phyloP scores from a whole-genome alignment of 2,113 vertebrate species.

The Odocoileus virginianus region DNA sequence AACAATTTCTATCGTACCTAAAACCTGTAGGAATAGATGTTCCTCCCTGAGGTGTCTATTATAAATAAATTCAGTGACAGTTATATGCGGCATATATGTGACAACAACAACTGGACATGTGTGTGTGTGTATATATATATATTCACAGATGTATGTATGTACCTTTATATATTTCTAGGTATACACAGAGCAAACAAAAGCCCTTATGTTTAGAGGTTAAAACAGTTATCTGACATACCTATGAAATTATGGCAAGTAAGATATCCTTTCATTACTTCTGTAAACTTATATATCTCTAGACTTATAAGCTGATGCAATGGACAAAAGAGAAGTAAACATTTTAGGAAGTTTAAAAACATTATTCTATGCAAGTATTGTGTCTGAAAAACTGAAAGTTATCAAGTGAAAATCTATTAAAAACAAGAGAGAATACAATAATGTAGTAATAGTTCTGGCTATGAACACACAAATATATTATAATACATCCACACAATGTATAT shows the following conservation, averaged over 20 bases:
- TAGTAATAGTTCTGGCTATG: neutral
- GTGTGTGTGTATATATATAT: neutral
- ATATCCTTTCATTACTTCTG: neutral
- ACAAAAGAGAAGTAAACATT: neutral
- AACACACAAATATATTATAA: neutral
- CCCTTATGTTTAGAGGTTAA: neutral
- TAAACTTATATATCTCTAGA: constrained; percentile 9
- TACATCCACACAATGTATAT: neutral
- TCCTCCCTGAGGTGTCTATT: neutral
- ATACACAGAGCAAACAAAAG: neutral
- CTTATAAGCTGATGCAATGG: neutral
- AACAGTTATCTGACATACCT: neutral
- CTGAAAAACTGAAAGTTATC: neutral
- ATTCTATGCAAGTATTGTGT: neutral
- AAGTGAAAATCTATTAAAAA: neutral
- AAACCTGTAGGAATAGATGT: neutral
- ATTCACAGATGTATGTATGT: neutral
- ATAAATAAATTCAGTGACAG: neutral
- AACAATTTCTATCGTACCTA: neutral
- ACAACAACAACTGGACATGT: neutral
- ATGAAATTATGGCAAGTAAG: neutral
- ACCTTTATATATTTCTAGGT: neutral
- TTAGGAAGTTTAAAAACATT: neutral
- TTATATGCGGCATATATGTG: neutral
- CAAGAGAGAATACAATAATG: neutral